A percentile compares a stretch with the other conserved stretches of the same genome.
Conservation (phyloP, 2,797 vertebrate species). For the Hippoglossus hippoglossus region DNA sequence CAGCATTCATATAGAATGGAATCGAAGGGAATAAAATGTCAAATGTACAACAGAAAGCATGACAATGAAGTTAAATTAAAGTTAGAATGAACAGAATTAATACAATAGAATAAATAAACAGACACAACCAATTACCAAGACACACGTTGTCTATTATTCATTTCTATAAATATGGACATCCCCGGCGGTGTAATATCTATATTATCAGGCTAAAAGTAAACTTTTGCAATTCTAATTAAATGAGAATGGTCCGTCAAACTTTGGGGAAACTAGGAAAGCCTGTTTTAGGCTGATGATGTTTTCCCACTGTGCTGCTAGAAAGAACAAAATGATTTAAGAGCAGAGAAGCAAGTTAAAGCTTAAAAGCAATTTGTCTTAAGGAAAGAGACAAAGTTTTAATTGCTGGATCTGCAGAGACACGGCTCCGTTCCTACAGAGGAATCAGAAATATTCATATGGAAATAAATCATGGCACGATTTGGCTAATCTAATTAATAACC, state of each 20-base stretch:
- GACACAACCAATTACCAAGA: too few species aligned
- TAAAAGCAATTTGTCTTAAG: not conserved
- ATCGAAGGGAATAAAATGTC: too few species aligned
- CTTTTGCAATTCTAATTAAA: not conserved
- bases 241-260: not conserved
- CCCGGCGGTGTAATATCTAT: not conserved
- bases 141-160: not conserved
- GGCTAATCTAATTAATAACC: not conserved
- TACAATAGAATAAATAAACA: too few species aligned
- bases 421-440: not conserved
- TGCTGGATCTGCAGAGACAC: not conserved
- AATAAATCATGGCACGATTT: not conserved
- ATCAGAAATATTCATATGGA: not conserved
- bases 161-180: not conserved
- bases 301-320: not conserved
- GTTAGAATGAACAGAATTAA: too few species aligned
- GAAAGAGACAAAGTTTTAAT: not conserved
- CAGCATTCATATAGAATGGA: not conserved
- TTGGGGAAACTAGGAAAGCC: not conserved
- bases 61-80: too few species aligned
- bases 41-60: too few species aligned
- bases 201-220: not conserved
- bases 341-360: not conserved
- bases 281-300: not conserved
- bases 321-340: conserved; percentile 1